These are phyloP conservation scores for Phrynocephalus guinanensis DNA, from an alignment of 2,797 vertebrate species.

Conservation along the genomic window DNA sequence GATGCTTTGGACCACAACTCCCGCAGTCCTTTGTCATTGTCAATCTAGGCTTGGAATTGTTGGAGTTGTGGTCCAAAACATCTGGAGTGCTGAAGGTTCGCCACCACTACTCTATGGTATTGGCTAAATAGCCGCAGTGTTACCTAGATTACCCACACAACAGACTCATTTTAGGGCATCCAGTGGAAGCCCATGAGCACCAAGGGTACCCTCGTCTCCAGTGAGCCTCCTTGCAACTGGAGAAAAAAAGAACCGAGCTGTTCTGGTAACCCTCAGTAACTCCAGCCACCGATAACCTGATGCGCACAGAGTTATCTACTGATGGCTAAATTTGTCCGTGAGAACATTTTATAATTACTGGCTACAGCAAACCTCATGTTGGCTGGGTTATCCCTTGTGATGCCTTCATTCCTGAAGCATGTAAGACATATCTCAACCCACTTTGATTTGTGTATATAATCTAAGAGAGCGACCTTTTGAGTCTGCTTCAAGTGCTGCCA, in stretches of 20 bases:
- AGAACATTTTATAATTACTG: constrained; percentile 41
- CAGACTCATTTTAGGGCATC: background rate
- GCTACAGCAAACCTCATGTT: constrained; percentile 44
- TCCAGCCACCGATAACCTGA: background rate
- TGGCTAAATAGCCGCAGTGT: background rate
- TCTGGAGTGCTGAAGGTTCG: too few species aligned
- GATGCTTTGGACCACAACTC: too few species aligned
- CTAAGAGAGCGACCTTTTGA: constrained; percentile 57
- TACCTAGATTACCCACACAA: background rate
- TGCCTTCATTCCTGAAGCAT: constrained; percentile 59
- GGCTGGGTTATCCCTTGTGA: constrained; percentile 52
- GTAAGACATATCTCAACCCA: constrained; percentile 60
- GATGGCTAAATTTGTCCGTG: constrained; percentile 40
- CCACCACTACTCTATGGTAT: too few species aligned
- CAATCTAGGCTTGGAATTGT: too few species aligned
- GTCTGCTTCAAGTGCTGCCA: constrained; percentile 56
- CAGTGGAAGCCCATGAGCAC: too few species aligned
- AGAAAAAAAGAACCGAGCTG: background rate
- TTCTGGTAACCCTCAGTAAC: constrained; percentile 5
- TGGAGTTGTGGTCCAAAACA: too few species aligned
- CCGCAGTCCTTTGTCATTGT: too few species aligned
- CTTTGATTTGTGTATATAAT: constrained; percentile 54
- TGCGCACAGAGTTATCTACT: constrained; percentile 31
- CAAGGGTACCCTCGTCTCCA: background rate
- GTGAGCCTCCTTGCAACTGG: background rate